Evolutionary conservation across 2,888 invertebrate genomes (phyloP).

Genomic region (Chrysomela aeneicollis): DNA sequence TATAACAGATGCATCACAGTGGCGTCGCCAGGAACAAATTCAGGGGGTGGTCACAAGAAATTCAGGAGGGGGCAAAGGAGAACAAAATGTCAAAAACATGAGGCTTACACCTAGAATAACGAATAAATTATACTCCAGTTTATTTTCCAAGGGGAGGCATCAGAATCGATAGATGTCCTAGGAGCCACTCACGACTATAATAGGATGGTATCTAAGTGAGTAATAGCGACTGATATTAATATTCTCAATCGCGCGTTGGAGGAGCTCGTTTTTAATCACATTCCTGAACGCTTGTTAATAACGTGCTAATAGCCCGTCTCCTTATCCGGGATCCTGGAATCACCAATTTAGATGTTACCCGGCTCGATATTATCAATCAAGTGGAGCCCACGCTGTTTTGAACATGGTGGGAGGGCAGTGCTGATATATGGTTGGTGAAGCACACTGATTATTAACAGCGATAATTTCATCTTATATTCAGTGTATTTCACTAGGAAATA

Average conservation of each 20-base stretch:
- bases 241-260: slow-evolving; percentile 31
- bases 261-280: slow-evolving; percentile 33
- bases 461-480: background rate
- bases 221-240: slow-evolving; percentile 32
- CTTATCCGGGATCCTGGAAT: slow-evolving; percentile 13
- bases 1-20: too few species aligned
- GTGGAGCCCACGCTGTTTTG: background rate
- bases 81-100: too few species aligned
- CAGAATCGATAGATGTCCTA: too few species aligned
- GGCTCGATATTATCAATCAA: slow-evolving; percentile 27
- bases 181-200: slow-evolving; percentile 16
- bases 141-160: too few species aligned
- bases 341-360: slow-evolving; percentile 26
- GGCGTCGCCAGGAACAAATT: too few species aligned
- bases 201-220: slow-evolving; percentile 31
- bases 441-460: background rate
- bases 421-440: background rate
- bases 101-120: too few species aligned
- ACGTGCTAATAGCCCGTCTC: slow-evolving; percentile 28
- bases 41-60: too few species aligned
- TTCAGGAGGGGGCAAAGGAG: too few species aligned
- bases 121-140: too few species aligned
- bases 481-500: too few species aligned
- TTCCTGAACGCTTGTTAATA: slow-evolving; percentile 32
- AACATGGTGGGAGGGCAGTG: background rate